Base-by-base conservation (phyloP, 2,888 invertebrate species). In the Ethmia dodecea region DNA sequence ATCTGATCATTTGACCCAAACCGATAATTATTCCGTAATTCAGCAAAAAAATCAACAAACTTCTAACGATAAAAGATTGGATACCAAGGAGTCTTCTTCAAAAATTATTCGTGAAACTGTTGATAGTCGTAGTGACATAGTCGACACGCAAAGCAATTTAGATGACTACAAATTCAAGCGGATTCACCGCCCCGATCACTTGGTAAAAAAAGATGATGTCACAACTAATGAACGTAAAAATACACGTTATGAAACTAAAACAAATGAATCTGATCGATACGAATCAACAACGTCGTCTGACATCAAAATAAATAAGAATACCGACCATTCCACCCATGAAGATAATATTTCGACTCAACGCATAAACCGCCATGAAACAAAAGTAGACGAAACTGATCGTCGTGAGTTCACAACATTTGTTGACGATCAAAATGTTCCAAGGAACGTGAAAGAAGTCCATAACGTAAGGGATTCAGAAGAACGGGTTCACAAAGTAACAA, bases 381-480 rank as follows among this genome's bases (percentile, higher is more conserved):
- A 53, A n/a, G 34, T 47, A 6, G 55, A 64, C 30, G 52, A 69
- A 31, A 42, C 44, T 24, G 49, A 51, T 22, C 54, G 45, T 1
- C 51, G 45, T 28, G 58, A 70, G 13, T 29, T 45, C 5, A 38
- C 37, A 12, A 46, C 47, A 8, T 29, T 43, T 30, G 49, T 47
- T 13, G 53, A 63, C 38, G 41, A 44, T 26, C 51, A 46, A 30
- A 38, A 49, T 15, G 27, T 40, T 32, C 40, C 45, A 6, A 49
- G 48, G 1, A 51, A 60, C 31, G 36, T 52, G 47, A 47, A 71
- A 53, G 55, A 60, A 29, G 46, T 51, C 44, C 43, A 67, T 43
- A 46, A 43, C 14, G 20, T 38, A 38, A 50, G 59, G 45, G 57
- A 59, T 25, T 42, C 51, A 35, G 62, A 66, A 10, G 66, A 76